phyloP scores from a whole-genome alignment of 2,797 vertebrate species.

The Cossypha niveicapilla region DNA sequence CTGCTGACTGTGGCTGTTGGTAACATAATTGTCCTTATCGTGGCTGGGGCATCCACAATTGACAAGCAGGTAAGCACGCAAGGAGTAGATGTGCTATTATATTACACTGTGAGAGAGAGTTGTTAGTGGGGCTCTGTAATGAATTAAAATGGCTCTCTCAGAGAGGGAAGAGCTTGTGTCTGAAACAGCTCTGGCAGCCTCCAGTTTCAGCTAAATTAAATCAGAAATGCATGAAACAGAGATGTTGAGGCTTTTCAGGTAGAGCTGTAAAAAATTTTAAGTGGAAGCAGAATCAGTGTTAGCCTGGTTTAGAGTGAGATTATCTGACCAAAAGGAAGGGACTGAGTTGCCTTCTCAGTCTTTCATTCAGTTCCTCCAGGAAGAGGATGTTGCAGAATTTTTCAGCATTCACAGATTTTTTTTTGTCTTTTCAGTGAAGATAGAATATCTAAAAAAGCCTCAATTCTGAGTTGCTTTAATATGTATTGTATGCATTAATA shows the following conservation, averaged over 20 bases:
- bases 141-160: not conserved
- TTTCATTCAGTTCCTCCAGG: not conserved
- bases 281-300: not conserved
- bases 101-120: not conserved
- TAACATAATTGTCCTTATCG: conserved; percentile 93
- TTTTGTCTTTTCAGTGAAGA: not conserved
- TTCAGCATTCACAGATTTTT: not conserved
- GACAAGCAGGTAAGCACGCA: conserved; percentile 76
- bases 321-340: not conserved
- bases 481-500: not conserved
- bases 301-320: not conserved
- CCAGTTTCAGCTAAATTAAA: not conserved
- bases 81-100: fast-evolving
- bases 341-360: not conserved
- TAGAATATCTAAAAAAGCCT: not conserved
- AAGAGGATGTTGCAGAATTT: not conserved
- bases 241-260: not conserved
- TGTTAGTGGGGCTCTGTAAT: not conserved
- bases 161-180: not conserved
- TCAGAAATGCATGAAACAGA: not conserved
- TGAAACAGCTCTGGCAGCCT: not conserved
- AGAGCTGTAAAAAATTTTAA: not conserved
- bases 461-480: not conserved
- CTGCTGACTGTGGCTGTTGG: conserved; percentile 88
- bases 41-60: conserved; percentile 83